A percentile compares a stretch with the other conserved stretches of the same genome.
These are phyloP conservation scores for Tinea trinotella DNA, from an alignment of 2,888 invertebrate species.

Conservation along the genomic window DNA sequence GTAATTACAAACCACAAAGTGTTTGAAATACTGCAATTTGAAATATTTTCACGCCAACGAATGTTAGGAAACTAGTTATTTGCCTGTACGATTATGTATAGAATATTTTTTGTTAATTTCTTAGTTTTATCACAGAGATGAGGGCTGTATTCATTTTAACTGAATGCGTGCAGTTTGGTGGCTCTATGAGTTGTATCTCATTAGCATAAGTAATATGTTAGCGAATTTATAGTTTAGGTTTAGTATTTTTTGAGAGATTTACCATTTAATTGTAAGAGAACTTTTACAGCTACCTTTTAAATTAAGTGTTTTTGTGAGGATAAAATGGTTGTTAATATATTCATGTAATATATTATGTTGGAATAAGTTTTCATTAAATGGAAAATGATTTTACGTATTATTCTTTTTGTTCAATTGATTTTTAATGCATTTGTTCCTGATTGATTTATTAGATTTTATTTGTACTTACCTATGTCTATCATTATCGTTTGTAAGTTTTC, in stretches of 20 bases:
- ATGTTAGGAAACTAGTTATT: not conserved
- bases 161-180: not conserved
- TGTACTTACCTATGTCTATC: constrained; percentile 50
- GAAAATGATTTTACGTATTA: constrained; percentile 48
- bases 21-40: too few species aligned
- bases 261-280: constrained; percentile 62
- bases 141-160: not conserved
- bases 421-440: constrained; percentile 73
- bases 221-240: constrained; percentile 65
- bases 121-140: not conserved
- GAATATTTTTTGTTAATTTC: not conserved
- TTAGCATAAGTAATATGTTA: constrained; percentile 66
- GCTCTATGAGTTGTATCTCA: constrained; percentile 53
- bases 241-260: constrained; percentile 65
- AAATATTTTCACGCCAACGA: too few species aligned
- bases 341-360: constrained; percentile 58
- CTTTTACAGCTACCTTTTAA: constrained; percentile 58
- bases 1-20: constrained; percentile 1
- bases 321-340: constrained; percentile 66
- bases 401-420: constrained; percentile 50
- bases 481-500: constrained; percentile 48
- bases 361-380: constrained; percentile 42
- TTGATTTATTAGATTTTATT: constrained; percentile 69
- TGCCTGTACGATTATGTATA: not conserved
- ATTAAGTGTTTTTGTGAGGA: constrained; percentile 35